A percentile compares a stretch with the other conserved stretches of the same genome.
phyloP scores from a whole-genome alignment of 2,797 vertebrate species.

The Dryobates pubescens region DNA sequence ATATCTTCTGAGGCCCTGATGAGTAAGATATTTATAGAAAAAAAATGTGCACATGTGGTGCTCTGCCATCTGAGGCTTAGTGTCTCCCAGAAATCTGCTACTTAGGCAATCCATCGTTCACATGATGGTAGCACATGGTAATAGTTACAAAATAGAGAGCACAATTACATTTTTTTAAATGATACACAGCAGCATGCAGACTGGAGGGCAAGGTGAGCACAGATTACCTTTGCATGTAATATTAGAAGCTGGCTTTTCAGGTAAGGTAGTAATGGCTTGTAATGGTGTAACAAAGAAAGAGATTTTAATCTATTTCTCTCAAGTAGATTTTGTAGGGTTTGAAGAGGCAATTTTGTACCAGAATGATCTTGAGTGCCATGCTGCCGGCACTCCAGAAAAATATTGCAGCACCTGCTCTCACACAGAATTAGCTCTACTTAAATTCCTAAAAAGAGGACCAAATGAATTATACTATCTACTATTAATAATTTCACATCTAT shows the following conservation, averaged over 20 bases:
- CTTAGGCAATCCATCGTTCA: background rate
- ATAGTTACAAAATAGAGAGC: background rate
- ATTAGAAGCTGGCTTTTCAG: background rate
- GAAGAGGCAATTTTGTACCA: constrained; percentile 26
- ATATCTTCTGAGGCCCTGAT: background rate
- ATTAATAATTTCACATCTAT: constrained; percentile 19
- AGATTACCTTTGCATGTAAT: background rate
- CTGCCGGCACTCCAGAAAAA: constrained; percentile 34
- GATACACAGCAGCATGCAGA: background rate
- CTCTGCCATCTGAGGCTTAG: background rate
- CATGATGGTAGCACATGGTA: background rate
- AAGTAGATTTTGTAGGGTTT: constrained; percentile 2
- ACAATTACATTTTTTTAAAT: background rate
- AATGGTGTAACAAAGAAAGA: background rate
- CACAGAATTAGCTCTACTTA: constrained; percentile 28
- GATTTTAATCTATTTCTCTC: background rate
- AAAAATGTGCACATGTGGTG: background rate
- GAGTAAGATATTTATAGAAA: constrained; percentile 1
- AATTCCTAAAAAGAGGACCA: constrained; percentile 19
- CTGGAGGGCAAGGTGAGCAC: background rate
- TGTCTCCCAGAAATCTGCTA: constrained; percentile 26
- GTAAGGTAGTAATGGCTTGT: background rate
- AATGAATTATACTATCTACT: constrained; percentile 20
- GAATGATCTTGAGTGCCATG: constrained; percentile 28
- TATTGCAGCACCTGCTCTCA: constrained; percentile 28